Percentiles rank a stretch among this genome's conserved stretches.
phyloP scores from a whole-genome alignment of 2,797 vertebrate species.

The Neomorphus geoffroyi region DNA sequence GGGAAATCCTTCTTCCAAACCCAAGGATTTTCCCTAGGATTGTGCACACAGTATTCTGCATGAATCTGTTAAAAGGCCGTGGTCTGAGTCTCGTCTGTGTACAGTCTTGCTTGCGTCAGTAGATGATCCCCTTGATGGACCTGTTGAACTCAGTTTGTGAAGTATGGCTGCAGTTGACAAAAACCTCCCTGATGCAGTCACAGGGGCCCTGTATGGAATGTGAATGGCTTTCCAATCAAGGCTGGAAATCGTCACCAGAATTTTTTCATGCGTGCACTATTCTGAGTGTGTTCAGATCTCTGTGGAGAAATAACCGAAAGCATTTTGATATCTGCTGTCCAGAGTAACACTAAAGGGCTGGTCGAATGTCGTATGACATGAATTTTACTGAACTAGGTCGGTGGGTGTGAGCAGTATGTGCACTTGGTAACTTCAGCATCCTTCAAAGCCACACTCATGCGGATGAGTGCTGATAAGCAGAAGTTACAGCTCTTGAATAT shows the following conservation, averaged over 20 bases:
- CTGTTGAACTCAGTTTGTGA: background rate
- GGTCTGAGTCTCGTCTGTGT: background rate
- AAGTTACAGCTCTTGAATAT: background rate
- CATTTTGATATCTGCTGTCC: background rate
- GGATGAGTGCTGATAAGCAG: background rate
- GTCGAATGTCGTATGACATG: fast-evolving
- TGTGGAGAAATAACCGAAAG: background rate
- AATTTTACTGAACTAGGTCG: background rate
- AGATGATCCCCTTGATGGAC: background rate
- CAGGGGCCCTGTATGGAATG: background rate
- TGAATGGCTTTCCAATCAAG: background rate
- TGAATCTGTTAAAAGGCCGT: background rate
- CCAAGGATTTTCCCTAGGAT: background rate
- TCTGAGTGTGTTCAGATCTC: background rate
- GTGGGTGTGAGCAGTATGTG: background rate
- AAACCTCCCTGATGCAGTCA: background rate
- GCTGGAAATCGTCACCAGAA: background rate
- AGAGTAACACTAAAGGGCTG: fast-evolving
- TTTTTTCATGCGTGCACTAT: fast-evolving
- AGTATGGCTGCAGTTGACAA: fast-evolving
- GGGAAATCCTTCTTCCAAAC: background rate
- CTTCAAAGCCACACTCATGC: fast-evolving
- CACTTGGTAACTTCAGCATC: background rate
- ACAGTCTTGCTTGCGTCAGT: background rate
- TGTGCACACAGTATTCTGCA: background rate